Base-by-base conservation (phyloP, 2,888 invertebrate genomes). In the Pemphredon lugubris region DNA sequence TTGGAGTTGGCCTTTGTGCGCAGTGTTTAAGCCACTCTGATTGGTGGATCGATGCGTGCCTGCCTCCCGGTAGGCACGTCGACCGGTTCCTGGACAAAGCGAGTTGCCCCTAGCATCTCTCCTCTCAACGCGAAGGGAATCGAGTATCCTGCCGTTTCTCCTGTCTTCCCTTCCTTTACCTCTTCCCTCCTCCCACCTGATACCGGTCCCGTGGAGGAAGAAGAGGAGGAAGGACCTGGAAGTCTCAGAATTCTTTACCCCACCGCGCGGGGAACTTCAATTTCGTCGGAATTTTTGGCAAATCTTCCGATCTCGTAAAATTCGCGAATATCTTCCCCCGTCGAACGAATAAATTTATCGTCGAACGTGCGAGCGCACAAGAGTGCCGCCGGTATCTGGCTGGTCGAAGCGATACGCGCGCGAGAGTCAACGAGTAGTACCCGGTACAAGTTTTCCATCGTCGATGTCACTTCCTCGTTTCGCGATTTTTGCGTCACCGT, bases 11-110 rank as follows among this genome's bases (percentile, higher is more conserved):
- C 42, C 40, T 44, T 57, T 45, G 67, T 50, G 48, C 58, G 32
- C 39, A 7, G 47, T 5, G 60, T 66, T 54, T 44, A 47, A 13
- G 60, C 34, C 63, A 47, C 50, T 30, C 45, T 60, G 79, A 81
- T 81, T 76, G 74, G 81, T 34, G 73, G 81, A 79, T 82, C 81
- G 79, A 79, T 76, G 77, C 79, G 69, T 72, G 69, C 73, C 64
- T 75, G 71, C 76, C 76, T 79, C 77, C 75, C 77, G 77, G 79
- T 75, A 80, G 75, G 75, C 72, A 80, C 75, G 80, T 77, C 80
- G 80, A 82, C 82, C 81, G 82, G 81, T 81, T 81, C 82, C 82
- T 73, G 77, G 80, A 81, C 81, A 81, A 81, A 81, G 82, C 80
- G 68, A 77, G 65, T 65, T 80, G 75, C 82, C 75, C 75, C 66